A percentile compares a stretch with the other conserved stretches of the same genome.
phyloP scores from a whole-genome alignment of 2,797 vertebrate genomes.

The Paramormyrops hopkinsi region DNA sequence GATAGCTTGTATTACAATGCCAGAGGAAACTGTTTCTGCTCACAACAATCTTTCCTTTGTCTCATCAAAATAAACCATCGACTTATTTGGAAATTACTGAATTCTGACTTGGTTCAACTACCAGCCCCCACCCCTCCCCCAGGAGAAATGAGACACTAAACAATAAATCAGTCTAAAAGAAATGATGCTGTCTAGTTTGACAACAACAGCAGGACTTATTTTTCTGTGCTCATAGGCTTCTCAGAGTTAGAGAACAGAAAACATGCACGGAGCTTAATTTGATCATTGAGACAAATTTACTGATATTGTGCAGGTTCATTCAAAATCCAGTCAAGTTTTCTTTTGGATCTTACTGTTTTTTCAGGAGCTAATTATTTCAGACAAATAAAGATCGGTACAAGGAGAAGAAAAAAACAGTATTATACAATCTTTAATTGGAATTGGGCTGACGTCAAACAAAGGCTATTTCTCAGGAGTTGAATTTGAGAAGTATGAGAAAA shows the following conservation, averaged over 20 bases:
- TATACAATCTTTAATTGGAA: not conserved
- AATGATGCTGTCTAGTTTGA: not conserved
- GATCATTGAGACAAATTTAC: not conserved
- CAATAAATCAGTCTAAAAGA: not conserved
- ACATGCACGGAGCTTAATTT: not conserved
- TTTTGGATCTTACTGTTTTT: not conserved
- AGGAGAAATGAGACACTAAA: not conserved
- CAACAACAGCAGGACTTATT: not conserved
- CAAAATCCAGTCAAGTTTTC: not conserved
- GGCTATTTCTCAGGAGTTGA: not conserved
- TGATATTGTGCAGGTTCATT: not conserved
- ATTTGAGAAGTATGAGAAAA: not conserved
- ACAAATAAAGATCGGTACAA: not conserved
- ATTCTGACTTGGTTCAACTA: not conserved
- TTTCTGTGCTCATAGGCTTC: not conserved
- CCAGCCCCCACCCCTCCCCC: not conserved
- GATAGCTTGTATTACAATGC: not conserved
- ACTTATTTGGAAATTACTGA: not conserved
- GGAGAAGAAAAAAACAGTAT: not conserved
- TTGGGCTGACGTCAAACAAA: not conserved
- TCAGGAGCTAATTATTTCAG: not conserved
- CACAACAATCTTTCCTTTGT: not conserved
- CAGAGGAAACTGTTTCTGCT: not conserved
- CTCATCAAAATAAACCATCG: not conserved
- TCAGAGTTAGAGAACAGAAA: not conserved